Conservation (phyloP, 92 coral and sea anemone species). For the Zoanthus sansibaricus region DNA sequence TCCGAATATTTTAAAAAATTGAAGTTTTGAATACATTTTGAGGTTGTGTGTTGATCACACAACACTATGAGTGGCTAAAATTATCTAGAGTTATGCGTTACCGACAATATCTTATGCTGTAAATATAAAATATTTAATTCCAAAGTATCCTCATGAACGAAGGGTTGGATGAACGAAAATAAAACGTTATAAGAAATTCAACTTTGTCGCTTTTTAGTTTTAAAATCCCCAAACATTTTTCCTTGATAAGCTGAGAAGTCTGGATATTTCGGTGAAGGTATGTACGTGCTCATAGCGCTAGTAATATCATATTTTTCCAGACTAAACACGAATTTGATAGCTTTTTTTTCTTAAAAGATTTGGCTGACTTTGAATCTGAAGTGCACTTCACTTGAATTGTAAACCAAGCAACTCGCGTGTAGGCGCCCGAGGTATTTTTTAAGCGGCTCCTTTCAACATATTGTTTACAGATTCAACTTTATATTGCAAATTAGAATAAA, state of each 20-base stretch:
- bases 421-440: constrained; percentile 44
- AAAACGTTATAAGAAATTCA: constrained; percentile 17
- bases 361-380: constrained; percentile 4
- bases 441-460: constrained; percentile 88
- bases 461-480: constrained; percentile 90
- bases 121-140: constrained; percentile 25
- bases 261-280: not conserved
- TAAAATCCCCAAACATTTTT: not conserved
- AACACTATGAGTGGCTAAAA: not conserved
- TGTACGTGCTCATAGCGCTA: not conserved
- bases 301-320: not conserved
- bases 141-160: constrained; percentile 1
- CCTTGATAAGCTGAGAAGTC: not conserved
- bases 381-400: constrained; percentile 33
- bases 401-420: constrained; percentile 34
- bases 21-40: constrained; percentile 5
- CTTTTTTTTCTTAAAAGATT: not conserved
- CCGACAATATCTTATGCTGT: constrained; percentile 2
- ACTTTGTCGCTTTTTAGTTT: not conserved
- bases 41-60: constrained; percentile 40
- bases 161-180: too few species aligned
- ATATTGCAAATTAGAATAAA: constrained; percentile 89
- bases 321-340: not conserved
- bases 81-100: constrained; percentile 19
- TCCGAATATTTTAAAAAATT: constrained; percentile 11